Base-by-base conservation (phyloP, 2,797 vertebrate genomes). In the Amphiprion clarkii region DNA sequence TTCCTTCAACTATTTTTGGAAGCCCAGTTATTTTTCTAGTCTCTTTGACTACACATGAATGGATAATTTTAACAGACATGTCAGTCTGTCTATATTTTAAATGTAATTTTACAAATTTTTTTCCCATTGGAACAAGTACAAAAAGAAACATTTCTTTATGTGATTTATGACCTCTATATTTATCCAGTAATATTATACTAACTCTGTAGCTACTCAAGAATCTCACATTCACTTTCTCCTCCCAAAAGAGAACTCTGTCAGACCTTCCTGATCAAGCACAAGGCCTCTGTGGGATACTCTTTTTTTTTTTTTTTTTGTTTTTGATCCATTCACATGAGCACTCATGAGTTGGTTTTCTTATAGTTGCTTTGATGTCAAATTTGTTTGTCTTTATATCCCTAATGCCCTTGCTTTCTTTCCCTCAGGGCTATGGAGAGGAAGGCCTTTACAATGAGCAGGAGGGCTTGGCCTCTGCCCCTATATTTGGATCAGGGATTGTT, bases 401-500 rank as follows among this genome's bases (percentile, higher is more conserved):
- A 17, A 75, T 75, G 59, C 42, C 40, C 71, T 39, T 70, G 23
- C 12, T 86, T 25, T 83, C 44, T 51, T 27, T 65, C 42, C 40
- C 51, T 49, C 68, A 99, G 98, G 94, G 91, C 80, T 99, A 96
- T 71, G 91, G 94, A 0, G 97, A 97, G 62, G 95, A 96, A 0
- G 59, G 94, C 39, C 95, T 96, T 89, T 99, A 98, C 48, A 73
- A 84, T 0, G 97, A 97, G 25, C 96, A 95, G 66, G 93, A 96
- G 67, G 94, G 95, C 31, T 88, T 97, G 65, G 88, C 95, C 67
- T 94, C 97, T 0, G 94, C 96, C 1, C 86, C 97, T 0, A 95
- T 97, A 87, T 96, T 97, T 87, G 96, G 95, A 75, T 87, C 97
- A 6, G 96, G 96, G 53, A 95, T 97, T 6, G 95, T 94, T 81